phyloP scores from a whole-genome alignment of 2,113 vertebrate species.

The Neoarius graeffei region DNA sequence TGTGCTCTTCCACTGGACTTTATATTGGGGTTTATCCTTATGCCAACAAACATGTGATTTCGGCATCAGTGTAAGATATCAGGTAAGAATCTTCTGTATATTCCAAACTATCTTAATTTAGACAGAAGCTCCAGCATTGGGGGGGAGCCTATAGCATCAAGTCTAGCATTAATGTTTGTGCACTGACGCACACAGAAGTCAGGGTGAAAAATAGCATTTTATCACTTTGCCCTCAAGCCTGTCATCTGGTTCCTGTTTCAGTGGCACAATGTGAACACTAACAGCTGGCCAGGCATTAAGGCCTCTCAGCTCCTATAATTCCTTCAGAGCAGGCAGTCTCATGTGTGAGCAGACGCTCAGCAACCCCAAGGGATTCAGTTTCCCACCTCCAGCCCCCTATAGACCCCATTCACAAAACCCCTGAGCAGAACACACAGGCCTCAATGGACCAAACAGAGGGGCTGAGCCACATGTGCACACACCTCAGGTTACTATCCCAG shows the following conservation, averaged over 20 bases:
- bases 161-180: background rate
- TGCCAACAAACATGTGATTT: background rate
- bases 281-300: constrained; percentile 59
- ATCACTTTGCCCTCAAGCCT: constrained; percentile 19
- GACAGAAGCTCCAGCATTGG: background rate
- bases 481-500: constrained; percentile 53
- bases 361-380: constrained; percentile 58
- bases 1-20: background rate
- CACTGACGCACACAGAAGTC: constrained; percentile 42
- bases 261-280: constrained; percentile 63
- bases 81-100: background rate
- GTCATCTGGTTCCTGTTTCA: constrained; percentile 72
- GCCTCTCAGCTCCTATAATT: constrained; percentile 62
- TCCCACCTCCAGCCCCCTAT: constrained; percentile 41
- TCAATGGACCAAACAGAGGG: constrained; percentile 49
- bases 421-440: constrained; percentile 26
- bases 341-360: constrained; percentile 60
- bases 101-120: background rate
- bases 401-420: constrained; percentile 47
- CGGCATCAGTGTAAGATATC: background rate
- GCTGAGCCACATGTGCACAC: constrained; percentile 50
- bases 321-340: constrained; percentile 56
- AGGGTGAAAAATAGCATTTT: constrained; percentile 36
- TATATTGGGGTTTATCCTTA: background rate
- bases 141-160: background rate